These are phyloP conservation scores for Charina bottae DNA, from an alignment of 2,113 vertebrate genomes.

Conservation along the genomic window DNA sequence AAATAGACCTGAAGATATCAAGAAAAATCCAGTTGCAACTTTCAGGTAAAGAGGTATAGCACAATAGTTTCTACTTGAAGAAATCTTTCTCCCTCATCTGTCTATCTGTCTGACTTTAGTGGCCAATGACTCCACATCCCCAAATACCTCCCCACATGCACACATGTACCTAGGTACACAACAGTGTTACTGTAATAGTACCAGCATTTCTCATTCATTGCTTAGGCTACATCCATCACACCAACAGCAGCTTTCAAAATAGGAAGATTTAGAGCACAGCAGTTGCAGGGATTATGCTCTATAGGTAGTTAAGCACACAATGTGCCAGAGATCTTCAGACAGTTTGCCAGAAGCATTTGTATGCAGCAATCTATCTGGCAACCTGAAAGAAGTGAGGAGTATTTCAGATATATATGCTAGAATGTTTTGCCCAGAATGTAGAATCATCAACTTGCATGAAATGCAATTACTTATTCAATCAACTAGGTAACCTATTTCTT, in stretches of 20 bases:
- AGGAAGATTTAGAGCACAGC: conserved; percentile 13
- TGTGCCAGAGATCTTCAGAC: conserved; percentile 19
- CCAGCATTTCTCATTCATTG: not conserved
- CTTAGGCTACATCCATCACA: not conserved
- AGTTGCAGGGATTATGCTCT: conserved; percentile 7
- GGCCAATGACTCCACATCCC: not conserved
- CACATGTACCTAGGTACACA: not conserved
- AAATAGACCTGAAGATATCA: not conserved
- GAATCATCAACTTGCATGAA: not conserved
- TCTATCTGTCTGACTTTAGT: not conserved
- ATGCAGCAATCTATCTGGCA: not conserved
- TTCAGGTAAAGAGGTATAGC: not conserved
- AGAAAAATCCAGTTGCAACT: not conserved
- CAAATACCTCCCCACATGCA: too few species aligned
- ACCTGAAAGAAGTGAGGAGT: not conserved
- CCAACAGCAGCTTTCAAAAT: conserved; percentile 16
- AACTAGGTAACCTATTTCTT: not conserved
- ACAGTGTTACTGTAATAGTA: not conserved
- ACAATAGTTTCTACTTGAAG: not conserved
- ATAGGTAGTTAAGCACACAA: conserved; percentile 13
- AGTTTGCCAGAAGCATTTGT: not conserved
- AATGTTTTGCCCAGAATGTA: not conserved
- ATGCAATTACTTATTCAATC: not conserved
- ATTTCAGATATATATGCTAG: not conserved
- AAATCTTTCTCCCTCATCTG: not conserved